These are phyloP conservation scores for Deilephila elpenor DNA, from an alignment of 2,888 invertebrate species.

Conservation along the genomic window DNA sequence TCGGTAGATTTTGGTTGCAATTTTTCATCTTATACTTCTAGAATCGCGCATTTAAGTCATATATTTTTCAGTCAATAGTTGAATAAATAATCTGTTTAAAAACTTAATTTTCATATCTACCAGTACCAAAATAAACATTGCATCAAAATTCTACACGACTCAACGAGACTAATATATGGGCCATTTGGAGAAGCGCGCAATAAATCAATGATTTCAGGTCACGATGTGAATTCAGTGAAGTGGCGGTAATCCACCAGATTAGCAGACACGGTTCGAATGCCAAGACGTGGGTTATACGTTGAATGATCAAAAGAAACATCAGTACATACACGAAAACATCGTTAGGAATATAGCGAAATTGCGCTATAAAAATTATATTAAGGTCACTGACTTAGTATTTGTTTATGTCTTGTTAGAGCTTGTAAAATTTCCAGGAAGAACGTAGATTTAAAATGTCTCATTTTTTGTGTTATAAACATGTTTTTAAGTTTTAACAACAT, in stretches of 20 bases:
- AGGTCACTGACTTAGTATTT: background rate
- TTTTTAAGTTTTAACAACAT: too few relatives aligned
- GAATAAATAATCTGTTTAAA: background rate
- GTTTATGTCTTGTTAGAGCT: too few relatives aligned
- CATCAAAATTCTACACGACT: background rate
- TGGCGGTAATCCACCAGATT: slow-evolving; percentile 1
- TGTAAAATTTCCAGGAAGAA: too few relatives aligned
- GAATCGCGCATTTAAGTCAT: too few relatives aligned
- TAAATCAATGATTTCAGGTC: slow-evolving; percentile 16
- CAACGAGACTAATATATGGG: background rate
- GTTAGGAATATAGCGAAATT: background rate
- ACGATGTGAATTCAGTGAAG: background rate
- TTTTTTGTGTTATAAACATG: too few relatives aligned
- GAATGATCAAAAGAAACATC: background rate
- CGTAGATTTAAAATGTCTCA: too few relatives aligned
- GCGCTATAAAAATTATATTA: background rate
- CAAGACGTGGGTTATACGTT: background rate
- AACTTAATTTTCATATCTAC: background rate
- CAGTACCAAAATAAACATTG: background rate
- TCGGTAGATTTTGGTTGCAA: too few relatives aligned
- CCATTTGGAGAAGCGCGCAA: background rate
- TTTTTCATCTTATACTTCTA: too few relatives aligned
- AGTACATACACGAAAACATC: slow-evolving; percentile 13
- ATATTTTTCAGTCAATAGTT: too few relatives aligned
- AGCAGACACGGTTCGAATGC: background rate